phyloP scores from a whole-genome alignment of 64 coral and sea anemone species.

The Acropora yongei region DNA sequence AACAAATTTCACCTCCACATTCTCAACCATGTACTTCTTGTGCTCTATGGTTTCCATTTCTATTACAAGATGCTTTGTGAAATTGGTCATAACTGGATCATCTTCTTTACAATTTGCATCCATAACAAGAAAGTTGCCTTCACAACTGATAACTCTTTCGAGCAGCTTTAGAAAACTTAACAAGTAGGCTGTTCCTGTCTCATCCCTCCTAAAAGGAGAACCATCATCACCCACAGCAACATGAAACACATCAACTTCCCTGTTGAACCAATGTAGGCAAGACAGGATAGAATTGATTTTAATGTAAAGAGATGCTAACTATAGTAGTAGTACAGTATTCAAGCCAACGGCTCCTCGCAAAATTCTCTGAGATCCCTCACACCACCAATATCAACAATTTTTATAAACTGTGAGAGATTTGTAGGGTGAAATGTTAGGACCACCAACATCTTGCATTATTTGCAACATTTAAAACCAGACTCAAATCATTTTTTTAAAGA shows the following conservation, averaged over 20 bases:
- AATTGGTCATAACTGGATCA: slow-evolving; percentile 52
- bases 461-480: no score
- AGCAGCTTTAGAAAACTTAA: slow-evolving; percentile 12
- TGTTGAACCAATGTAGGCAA: slow-evolving; percentile 64
- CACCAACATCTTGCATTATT: not conserved
- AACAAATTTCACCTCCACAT: slow-evolving; percentile 19
- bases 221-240: slow-evolving; percentile 67
- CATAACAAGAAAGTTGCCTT: slow-evolving; percentile 61
- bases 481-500: no score
- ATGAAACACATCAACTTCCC: slow-evolving; percentile 32
- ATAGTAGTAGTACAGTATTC: slow-evolving; percentile 51
- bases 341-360: slow-evolving; percentile 18
- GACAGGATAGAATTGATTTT: slow-evolving; percentile 21
- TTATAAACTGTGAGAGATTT: slow-evolving; percentile 47
- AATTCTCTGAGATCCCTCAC: slow-evolving; percentile 47
- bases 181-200: slow-evolving; percentile 64
- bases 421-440: slow-evolving; percentile 39
- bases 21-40: slow-evolving; percentile 21
- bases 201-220: slow-evolving; percentile 57
- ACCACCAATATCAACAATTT: slow-evolving; percentile 70
- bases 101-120: slow-evolving; percentile 70
- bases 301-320: slow-evolving; percentile 56
- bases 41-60: slow-evolving; percentile 56
- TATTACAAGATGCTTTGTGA: slow-evolving; percentile 64
- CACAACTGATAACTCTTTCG: slow-evolving; percentile 45